phyloP scores from a whole-genome alignment of 2,113 vertebrate species.

The Sebastes schlegelii region DNA sequence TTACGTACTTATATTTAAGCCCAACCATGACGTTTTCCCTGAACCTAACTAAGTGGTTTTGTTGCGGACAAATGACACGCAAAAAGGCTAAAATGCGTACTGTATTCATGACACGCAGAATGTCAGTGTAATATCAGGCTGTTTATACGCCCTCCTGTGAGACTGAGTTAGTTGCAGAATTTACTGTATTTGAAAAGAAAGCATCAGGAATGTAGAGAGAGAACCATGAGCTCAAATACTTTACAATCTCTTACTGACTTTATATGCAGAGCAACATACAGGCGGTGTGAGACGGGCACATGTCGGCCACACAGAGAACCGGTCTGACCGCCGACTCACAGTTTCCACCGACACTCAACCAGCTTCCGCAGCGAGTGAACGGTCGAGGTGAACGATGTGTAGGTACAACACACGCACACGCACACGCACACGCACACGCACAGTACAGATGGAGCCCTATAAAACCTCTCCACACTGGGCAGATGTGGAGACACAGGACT shows the following conservation, averaged over 20 bases:
- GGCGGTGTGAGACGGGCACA: neutral
- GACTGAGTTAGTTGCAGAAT: too few relatives aligned
- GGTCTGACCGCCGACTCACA: conserved; percentile 31
- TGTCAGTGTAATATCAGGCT: too few relatives aligned
- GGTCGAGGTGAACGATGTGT: neutral
- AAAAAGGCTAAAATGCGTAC: too few relatives aligned
- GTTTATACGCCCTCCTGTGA: too few relatives aligned
- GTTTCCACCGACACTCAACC: conserved; percentile 39
- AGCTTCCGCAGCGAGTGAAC: neutral
- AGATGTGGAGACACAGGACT: conserved; percentile 27
- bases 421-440: conserved; percentile 2
- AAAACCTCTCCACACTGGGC: conserved; percentile 1
- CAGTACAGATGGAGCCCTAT: conserved; percentile 13
- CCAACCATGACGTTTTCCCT: too few relatives aligned
- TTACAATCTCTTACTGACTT: neutral
- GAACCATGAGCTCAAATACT: neutral
- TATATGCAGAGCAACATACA: neutral
- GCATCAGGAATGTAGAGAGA: neutral
- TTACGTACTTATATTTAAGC: too few relatives aligned
- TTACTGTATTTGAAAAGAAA: neutral
- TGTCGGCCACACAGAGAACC: conserved; percentile 24
- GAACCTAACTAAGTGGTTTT: too few relatives aligned
- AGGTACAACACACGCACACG: neutral
- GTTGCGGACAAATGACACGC: too few relatives aligned
- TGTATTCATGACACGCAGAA: too few relatives aligned